Percentiles rank a stretch among this genome's conserved stretches.
phyloP scores from a whole-genome alignment of 2,113 vertebrate species.

The Suricata suricatta region DNA sequence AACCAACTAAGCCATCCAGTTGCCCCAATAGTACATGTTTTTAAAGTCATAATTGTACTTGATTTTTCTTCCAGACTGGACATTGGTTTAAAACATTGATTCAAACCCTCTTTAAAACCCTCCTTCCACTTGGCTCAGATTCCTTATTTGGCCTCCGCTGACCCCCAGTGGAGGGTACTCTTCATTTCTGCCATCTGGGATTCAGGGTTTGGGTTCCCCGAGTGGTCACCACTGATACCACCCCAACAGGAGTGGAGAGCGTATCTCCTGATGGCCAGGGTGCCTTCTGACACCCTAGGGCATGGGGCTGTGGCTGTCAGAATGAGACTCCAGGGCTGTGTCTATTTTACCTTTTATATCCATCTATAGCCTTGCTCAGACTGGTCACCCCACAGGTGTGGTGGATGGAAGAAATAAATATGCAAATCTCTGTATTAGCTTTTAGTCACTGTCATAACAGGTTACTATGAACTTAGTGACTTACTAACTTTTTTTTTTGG shows the following conservation, averaged over 20 bases:
- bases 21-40: not conserved
- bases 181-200: fast-evolving
- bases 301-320: fast-evolving
- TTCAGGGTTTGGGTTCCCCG: not conserved
- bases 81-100: not conserved
- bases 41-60: not conserved
- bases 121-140: not conserved
- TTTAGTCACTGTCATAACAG: not conserved
- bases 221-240: not conserved
- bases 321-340: not conserved
- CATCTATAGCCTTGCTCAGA: not conserved
- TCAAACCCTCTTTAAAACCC: not conserved
- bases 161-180: not conserved
- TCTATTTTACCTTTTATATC: not conserved
- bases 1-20: no score
- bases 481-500: no score
- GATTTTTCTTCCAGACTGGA: not conserved
- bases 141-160: not conserved
- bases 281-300: not conserved
- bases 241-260: not conserved
- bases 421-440: not conserved
- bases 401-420: not conserved
- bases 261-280: not conserved
- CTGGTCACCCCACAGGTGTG: no score
- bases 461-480: not conserved